Percentiles rank a stretch among this genome's conserved stretches.
These are phyloP conservation scores for Drymodes brunneopygia DNA, from an alignment of 2,113 vertebrate genomes.

Conservation along the genomic window DNA sequence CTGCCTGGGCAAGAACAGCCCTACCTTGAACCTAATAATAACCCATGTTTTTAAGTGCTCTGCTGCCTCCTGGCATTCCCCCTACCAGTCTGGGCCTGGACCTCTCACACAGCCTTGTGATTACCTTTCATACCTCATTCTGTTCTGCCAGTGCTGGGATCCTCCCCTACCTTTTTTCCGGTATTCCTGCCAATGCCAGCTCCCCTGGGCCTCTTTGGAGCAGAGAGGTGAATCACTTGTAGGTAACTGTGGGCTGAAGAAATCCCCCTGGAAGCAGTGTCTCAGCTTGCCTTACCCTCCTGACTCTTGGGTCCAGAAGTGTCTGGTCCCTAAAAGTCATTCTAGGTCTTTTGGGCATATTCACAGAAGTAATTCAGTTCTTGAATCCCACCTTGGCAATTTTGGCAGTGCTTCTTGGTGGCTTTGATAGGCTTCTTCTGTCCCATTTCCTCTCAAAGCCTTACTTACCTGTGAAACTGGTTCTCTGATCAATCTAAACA, in stretches of 20 bases:
- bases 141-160: background rate
- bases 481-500: background rate
- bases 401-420: background rate
- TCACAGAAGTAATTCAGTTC: background rate
- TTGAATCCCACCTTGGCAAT: background rate
- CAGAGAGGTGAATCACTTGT: background rate
- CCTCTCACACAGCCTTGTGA: background rate
- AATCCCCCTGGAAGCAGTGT: background rate
- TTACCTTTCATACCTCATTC: background rate
- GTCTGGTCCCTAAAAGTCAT: background rate
- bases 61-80: background rate
- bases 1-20: constrained; percentile 24
- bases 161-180: background rate
- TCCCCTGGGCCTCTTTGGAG: background rate
- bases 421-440: background rate
- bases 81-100: background rate
- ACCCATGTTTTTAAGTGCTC: background rate
- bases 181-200: background rate
- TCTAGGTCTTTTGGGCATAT: background rate
- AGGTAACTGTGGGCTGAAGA: background rate
- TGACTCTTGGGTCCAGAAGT: background rate
- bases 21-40: constrained; percentile 21
- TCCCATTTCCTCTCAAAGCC: background rate
- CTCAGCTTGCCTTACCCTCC: background rate
- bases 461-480: background rate